Percentiles rank a stretch among this genome's conserved stretches.
Evolutionary conservation across 1,140 invertebrate genomes (phyloP).

Genomic region (Saccostrea cuccullata): DNA sequence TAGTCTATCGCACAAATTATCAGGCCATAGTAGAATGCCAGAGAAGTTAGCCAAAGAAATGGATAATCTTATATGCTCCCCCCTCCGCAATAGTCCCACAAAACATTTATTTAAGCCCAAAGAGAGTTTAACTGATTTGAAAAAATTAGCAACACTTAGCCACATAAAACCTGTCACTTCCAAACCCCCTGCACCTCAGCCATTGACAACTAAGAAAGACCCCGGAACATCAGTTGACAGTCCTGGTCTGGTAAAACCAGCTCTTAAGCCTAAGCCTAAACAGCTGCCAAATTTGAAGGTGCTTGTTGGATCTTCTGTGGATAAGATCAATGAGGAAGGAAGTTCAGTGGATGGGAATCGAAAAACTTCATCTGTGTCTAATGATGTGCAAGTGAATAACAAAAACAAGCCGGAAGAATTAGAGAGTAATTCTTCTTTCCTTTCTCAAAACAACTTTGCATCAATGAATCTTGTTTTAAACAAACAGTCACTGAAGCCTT

Average conservation of each 20-base stretch:
- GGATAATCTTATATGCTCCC: conserved; percentile 70
- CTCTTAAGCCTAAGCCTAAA: conserved; percentile 23
- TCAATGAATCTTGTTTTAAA: conserved; percentile 11
- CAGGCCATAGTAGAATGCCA: conserved; percentile 72
- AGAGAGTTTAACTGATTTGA: conserved; percentile 66
- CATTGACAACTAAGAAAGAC: conserved; percentile 56
- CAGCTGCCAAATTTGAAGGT: conserved; percentile 22
- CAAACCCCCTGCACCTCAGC: conserved; percentile 64
- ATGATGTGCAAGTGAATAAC: conserved; percentile 25
- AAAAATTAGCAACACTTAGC: conserved; percentile 62
- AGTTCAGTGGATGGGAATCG: neutral
- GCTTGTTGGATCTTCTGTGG: conserved; percentile 26
- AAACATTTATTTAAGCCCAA: conserved; percentile 69
- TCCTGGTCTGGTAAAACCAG: conserved; percentile 12
- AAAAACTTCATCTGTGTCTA: conserved; percentile 2
- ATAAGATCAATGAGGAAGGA: conserved; percentile 1
- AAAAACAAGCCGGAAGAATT: conserved; percentile 50
- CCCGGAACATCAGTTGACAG: conserved; percentile 39
- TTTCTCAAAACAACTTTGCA: conserved; percentile 9
- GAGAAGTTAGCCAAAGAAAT: conserved; percentile 73
- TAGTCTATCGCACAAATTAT: conserved; percentile 49
- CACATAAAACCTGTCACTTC: conserved; percentile 55
- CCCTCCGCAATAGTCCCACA: conserved; percentile 67
- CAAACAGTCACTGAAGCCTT: conserved; percentile 49
- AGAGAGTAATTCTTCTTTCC: conserved; percentile 29